Conservation (phyloP, 2,888 invertebrate species). For the Phytoseiulus persimilis region DNA sequence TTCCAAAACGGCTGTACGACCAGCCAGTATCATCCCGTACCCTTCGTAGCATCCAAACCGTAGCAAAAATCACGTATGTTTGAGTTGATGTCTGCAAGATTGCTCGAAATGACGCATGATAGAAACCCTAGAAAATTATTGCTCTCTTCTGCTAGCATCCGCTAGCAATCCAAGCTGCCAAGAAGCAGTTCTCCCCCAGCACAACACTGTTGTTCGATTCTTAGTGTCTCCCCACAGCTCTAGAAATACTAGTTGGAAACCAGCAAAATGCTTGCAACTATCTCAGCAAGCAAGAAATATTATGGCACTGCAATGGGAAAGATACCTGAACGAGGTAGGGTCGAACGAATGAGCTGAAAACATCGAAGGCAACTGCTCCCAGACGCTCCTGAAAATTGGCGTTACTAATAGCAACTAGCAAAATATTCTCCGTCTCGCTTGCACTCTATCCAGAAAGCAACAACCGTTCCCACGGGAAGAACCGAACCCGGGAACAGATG, state of each 20-base stretch:
- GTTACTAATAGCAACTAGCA: no score
- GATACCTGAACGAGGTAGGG: no score
- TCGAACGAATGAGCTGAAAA: no score
- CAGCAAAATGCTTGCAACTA: no score
- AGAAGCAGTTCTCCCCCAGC: neutral
- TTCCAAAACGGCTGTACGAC: neutral
- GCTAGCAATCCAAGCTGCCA: neutral
- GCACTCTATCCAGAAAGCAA: no score
- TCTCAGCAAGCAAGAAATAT: no score
- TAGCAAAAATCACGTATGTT: neutral
- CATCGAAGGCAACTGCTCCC: neutral
- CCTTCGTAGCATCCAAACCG: neutral
- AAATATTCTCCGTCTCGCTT: no score
- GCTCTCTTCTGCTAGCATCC: neutral
- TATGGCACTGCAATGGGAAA: no score
- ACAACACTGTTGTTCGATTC: no score
- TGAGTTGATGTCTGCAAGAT: neutral
- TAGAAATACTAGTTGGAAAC: no score
- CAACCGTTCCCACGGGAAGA: neutral
- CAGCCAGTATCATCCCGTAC: neutral
- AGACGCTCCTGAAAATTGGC: neutral
- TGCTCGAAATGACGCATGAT: neutral
- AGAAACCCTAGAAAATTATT: neutral
- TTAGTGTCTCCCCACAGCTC: no score
- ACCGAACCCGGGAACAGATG: neutral